Evolutionary conservation across 2,888 invertebrate genomes (phyloP).

Genomic region (Amorpha juglandis): DNA sequence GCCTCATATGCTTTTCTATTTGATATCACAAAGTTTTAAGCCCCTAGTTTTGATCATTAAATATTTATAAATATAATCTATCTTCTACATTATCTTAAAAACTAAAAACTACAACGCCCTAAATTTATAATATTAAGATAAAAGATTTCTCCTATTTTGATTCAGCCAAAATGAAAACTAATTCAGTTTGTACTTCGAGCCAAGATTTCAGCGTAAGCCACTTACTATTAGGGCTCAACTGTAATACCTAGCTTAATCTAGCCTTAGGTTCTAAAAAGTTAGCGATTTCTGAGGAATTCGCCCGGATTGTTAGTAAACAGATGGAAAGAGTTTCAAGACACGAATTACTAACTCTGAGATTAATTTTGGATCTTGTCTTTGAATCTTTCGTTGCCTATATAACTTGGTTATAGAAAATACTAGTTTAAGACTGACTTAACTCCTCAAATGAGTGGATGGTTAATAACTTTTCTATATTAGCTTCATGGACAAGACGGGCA

Average conservation of each 20-base stretch:
- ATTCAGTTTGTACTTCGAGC: constrained; percentile 2
- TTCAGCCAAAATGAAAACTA: neutral
- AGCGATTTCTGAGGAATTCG: constrained; percentile 6
- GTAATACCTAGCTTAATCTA: constrained; percentile 15
- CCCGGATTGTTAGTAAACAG: constrained; percentile 14
- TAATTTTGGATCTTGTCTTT: neutral
- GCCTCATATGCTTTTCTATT: no score
- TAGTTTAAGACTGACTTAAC: no score
- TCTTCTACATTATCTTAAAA: no score
- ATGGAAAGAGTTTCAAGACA: neutral
- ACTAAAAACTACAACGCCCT: no score
- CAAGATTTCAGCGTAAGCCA: constrained; percentile 5
- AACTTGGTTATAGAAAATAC: no score
- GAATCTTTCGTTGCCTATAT: neutral
- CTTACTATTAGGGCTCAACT: constrained; percentile 5
- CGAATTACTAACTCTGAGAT: constrained; percentile 4
- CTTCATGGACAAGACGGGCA: no score
- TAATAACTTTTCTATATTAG: no score
- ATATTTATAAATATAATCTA: no score
- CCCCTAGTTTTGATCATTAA: no score
- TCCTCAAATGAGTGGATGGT: no score
- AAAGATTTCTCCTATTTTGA: neutral
- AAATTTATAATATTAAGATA: no score
- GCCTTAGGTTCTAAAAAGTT: constrained; percentile 16
- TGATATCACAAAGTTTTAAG: no score